phyloP scores from a whole-genome alignment of 2,113 vertebrate genomes.

The Dasyornis broadbenti region DNA sequence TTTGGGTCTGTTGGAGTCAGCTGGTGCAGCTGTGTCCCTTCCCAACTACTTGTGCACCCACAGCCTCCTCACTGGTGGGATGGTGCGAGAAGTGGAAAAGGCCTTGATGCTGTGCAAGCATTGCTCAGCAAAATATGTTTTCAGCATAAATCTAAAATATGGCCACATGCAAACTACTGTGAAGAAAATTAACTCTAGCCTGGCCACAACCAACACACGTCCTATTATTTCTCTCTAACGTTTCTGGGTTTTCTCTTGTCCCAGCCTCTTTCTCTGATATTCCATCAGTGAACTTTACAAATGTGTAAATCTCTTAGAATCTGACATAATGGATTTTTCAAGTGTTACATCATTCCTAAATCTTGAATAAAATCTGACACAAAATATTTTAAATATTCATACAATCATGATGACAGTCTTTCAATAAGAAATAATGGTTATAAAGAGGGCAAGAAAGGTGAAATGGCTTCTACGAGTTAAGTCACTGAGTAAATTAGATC shows the following conservation, averaged over 20 bases:
- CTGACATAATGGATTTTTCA: background rate
- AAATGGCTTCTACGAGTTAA: background rate
- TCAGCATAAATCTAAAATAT: background rate
- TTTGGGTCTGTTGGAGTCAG: background rate
- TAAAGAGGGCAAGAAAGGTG: background rate
- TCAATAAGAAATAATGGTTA: background rate
- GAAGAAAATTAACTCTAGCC: background rate
- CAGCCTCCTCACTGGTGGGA: background rate
- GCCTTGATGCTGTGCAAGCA: background rate
- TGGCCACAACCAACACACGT: background rate
- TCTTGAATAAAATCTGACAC: background rate
- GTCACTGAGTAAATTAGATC: background rate
- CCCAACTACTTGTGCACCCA: background rate
- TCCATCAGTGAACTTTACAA: background rate
- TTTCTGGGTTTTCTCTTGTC: background rate
- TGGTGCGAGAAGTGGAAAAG: background rate
- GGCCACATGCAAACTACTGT: background rate
- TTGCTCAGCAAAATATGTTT: background rate
- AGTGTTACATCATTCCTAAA: background rate
- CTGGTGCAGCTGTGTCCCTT: background rate
- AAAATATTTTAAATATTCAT: background rate
- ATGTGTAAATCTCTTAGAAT: background rate
- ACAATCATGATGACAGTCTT: background rate
- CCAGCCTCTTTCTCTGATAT: background rate
- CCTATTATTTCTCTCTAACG: background rate